Percentiles rank a stretch among this genome's conserved stretches.
phyloP scores from a whole-genome alignment of 2,113 vertebrate species.

The Oostethus manadensis region DNA sequence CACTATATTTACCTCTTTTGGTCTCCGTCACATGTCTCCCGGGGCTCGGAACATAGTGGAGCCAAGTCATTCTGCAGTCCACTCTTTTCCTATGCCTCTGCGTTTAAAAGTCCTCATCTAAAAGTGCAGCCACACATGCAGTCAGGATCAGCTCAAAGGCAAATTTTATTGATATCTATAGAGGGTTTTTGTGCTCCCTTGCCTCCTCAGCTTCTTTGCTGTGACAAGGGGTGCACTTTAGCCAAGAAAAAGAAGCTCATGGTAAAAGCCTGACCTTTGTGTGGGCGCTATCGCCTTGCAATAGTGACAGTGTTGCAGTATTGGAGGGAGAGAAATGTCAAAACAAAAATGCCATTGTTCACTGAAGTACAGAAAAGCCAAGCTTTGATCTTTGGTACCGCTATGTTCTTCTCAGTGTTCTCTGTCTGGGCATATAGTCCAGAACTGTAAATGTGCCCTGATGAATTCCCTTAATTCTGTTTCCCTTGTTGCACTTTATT shows the following conservation, averaged over 20 bases:
- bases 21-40: conserved; percentile 22
- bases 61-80: conserved; percentile 23
- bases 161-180: conserved; percentile 14
- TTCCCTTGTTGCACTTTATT: conserved; percentile 17
- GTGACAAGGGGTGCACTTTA: conserved; percentile 12
- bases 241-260: conserved; percentile 35
- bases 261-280: conserved; percentile 59
- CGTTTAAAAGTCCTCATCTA: conserved; percentile 33
- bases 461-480: conserved; percentile 6
- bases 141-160: conserved; percentile 14
- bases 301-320: conserved; percentile 27
- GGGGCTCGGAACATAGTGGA: neutral
- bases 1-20: conserved; percentile 18
- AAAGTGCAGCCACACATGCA: conserved; percentile 13
- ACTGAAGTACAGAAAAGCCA: conserved; percentile 12
- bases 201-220: conserved; percentile 7
- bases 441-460: conserved; percentile 1
- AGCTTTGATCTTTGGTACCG: conserved; percentile 25
- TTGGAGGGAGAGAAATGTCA: conserved; percentile 39
- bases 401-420: conserved; percentile 12
- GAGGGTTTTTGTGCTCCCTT: neutral
- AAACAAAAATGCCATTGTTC: conserved; percentile 41
- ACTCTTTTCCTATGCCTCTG: conserved; percentile 10
- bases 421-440: neutral
- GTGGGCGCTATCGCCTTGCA: conserved; percentile 42